Percentiles rank a stretch among this genome's conserved stretches.
Evolutionary conservation across 2,113 vertebrate genomes (phyloP).

Genomic region (Cygnus buccinator): DNA sequence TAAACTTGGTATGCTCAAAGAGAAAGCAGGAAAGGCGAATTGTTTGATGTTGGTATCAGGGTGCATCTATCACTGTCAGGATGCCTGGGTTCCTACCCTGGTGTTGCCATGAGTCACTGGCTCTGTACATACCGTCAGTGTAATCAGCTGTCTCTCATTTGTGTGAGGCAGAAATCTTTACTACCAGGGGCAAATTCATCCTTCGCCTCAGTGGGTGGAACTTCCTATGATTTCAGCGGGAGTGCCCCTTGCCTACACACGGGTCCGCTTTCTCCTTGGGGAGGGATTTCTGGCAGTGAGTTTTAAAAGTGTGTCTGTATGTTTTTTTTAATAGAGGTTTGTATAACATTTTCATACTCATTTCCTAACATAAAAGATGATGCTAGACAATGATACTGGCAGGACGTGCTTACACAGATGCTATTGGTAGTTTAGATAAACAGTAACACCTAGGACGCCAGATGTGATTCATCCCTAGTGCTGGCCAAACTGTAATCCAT

Average conservation of each 20-base stretch:
- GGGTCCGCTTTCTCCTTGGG: neutral
- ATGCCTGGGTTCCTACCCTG: neutral
- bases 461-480: constrained; percentile 58
- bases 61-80: neutral
- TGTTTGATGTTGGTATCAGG: neutral
- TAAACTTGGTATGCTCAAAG: neutral
- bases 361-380: constrained; percentile 1
- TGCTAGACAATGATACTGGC: constrained; percentile 7
- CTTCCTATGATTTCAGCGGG: neutral
- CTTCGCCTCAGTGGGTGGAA: neutral
- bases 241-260: neutral
- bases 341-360: neutral
- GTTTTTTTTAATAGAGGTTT: neutral
- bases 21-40: neutral
- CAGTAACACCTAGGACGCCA: constrained; percentile 67
- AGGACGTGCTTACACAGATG: constrained; percentile 62
- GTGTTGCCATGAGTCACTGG: neutral
- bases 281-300: neutral
- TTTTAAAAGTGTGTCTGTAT: neutral
- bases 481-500: constrained; percentile 65
- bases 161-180: neutral
- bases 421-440: constrained; percentile 57
- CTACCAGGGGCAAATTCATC: neutral
- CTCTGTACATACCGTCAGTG: neutral
- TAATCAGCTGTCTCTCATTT: neutral